Evolutionary conservation across 2,888 invertebrate species (phyloP), one percentile per base, ranked within the genome.

Genomic region (Oxystoma pomonae): DNA sequence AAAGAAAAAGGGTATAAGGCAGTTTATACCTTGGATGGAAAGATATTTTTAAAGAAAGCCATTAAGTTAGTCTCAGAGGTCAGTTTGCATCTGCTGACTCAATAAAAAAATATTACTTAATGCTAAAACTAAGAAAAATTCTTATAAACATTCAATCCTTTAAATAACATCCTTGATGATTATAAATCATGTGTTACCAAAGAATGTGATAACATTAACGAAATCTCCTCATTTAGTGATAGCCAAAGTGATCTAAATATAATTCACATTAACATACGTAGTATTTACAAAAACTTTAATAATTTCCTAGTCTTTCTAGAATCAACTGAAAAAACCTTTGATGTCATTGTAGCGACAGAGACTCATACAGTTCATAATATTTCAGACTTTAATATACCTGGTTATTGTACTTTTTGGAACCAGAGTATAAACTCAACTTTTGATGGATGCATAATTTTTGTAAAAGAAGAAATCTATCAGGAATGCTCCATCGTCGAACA

Each of bases 321-420:
- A 58, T 61, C 58, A 20, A 61, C 21, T 2, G 61, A 52, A 3
- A 58, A 58, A 20, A 22, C 51, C 1, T 62, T 62, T 58, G 58
- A 62, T 21, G 16, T 51, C 17, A 61, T 61, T 18, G 55, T 61
- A 2, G 35, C 56, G 35, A 49, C 50, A 49, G 60, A 60, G 49
- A 61, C 61, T n/a, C 61, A 56, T 57, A 61, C 16, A 12, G 49
- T 63, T 22, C 16, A 60, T 20, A 63, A 57, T 20, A 51, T 60
- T 16, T 50, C 17, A 57, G 63, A 63, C 22, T 63, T 63, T 22
- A 63, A 60, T 57, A 63, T 63, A 57, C 52, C 60, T 18, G 60
- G 57, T 16, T 63, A 60, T 51, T 50, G 12, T 21, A 16, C 59
- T 52, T 57, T 52, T 61, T 64, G 35, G 19, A 64, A 64, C 56